These are phyloP conservation scores for Echeneis naucrates DNA, from an alignment of 2,797 vertebrate species.

Conservation along the genomic window DNA sequence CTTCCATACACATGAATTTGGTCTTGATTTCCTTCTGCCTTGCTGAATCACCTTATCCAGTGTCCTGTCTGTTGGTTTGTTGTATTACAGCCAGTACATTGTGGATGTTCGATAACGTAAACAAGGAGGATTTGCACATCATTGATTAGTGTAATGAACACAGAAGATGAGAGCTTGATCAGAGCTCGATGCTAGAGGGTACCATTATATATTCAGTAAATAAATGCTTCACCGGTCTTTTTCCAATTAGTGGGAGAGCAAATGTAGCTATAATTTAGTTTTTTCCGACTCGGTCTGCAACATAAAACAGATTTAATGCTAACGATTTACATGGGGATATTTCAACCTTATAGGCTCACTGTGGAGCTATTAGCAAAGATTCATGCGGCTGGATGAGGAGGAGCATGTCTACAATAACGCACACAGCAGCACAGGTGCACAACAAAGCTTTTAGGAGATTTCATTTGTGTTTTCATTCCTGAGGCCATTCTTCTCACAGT, in stretches of 20 bases:
- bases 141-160: conserved; percentile 63
- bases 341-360: conserved; percentile 66
- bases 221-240: conserved; percentile 66
- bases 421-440: conserved; percentile 11
- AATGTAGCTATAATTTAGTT: conserved; percentile 61
- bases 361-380: conserved; percentile 61
- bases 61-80: background rate
- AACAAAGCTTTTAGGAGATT: background rate
- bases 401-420: conserved; percentile 20
- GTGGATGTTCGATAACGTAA: background rate
- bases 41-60: conserved; percentile 24
- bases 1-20: conserved; percentile 4
- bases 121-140: conserved; percentile 47
- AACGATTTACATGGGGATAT: conserved; percentile 68
- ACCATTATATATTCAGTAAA: conserved; percentile 58
- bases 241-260: conserved; percentile 78
- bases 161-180: conserved; percentile 50
- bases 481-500: background rate
- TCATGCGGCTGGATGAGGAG: conserved; percentile 46
- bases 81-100: conserved; percentile 5
- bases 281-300: conserved; percentile 58
- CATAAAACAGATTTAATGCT: conserved; percentile 80
- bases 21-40: conserved; percentile 6
- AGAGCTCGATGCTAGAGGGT: conserved; percentile 29
- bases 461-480: conserved; percentile 7